Base-by-base conservation (phyloP, 2,888 invertebrate species). In the Macrophya alboannulata region DNA sequence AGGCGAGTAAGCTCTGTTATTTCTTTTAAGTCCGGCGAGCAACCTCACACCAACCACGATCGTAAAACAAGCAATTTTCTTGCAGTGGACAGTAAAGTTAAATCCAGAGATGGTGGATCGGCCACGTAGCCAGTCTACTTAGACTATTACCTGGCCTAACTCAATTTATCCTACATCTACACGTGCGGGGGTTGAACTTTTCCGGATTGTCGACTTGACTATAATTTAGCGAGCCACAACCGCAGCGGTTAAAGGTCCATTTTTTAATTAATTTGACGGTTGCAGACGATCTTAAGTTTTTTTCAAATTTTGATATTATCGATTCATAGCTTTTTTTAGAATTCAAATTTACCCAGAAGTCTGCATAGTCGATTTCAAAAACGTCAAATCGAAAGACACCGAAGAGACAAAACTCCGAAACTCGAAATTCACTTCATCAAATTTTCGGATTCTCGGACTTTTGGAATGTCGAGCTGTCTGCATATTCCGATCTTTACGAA, bases 71-170 rank as follows among this genome's bases (percentile, higher is more conserved):
- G 87, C 86, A 84, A 85, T 86, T 86, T 84, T 85, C 86, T 72
- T 85, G 51, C 83, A 72, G 62, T 48, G 84, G 85, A 88, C 88
- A 86, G 86, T 89, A 88, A 88, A 89, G 86, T 88, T 89, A 86
- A 87, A 89, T 88, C 88, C 87, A 85, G 48, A 68, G 48, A 45
- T 45, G 45, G 21, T 37, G 68, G 31, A 84, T 84, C 74, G 45
- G 31, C 48, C 51, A 31, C n/a, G 48, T 43, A 62, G 65, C 43
- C 72, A 48, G 62, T 15, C 40, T 84, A 74, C 21, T 62, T 62
- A 62, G 62, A 17, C 21, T 40, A 17, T 6, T 45, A 84, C 74
- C 31, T 68, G 51, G 74, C 12, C 12, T 51, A 59, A 74, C 83
- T 37, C 37, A 31, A 51, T 74, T 84, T 84, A 40, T 17, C 21